A percentile compares a stretch with the other conserved stretches of the same genome.
These are phyloP conservation scores for Patella depressa DNA, from an alignment of 2,888 invertebrate genomes.

Conservation along the genomic window DNA sequence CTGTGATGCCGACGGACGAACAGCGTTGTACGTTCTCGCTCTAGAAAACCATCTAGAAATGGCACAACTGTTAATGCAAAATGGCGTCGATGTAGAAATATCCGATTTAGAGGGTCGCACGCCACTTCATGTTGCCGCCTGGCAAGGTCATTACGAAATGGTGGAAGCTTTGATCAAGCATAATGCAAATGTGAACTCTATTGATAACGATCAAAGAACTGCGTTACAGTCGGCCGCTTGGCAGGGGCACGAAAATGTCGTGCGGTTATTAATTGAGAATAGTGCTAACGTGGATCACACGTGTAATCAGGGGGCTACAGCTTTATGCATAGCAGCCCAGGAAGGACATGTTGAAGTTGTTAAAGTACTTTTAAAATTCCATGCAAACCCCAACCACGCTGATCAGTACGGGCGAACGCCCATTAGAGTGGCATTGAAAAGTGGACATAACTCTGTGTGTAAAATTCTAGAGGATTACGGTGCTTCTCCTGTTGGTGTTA, in stretches of 20 bases:
- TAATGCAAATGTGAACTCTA: constrained; percentile 84
- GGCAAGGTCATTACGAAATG: constrained; percentile 94
- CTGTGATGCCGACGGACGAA: constrained; percentile 91
- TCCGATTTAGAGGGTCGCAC: constrained; percentile 90
- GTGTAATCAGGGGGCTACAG: constrained; percentile 96
- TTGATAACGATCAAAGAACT: constrained; percentile 77
- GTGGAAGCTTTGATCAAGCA: constrained; percentile 81
- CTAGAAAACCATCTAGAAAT: constrained; percentile 68
- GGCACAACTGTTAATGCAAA: constrained; percentile 74
- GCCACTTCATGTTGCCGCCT: constrained; percentile 83
- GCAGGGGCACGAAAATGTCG: constrained; percentile 91
- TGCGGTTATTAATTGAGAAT: constrained; percentile 81
- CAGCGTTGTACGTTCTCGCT: constrained; percentile 91
- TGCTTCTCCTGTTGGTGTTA: constrained; percentile 72
- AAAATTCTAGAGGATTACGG: constrained; percentile 74
- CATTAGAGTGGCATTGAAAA: constrained; percentile 87
- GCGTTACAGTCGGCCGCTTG: constrained; percentile 95
- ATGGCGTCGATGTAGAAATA: constrained; percentile 83
- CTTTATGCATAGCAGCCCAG: constrained; percentile 92
- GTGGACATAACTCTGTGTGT: constrained; percentile 87
- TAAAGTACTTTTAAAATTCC: constrained; percentile 74
- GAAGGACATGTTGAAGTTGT: constrained; percentile 96
- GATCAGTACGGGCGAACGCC: constrained; percentile 72
- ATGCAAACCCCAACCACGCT: constrained; percentile 72
- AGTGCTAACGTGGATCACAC: constrained; percentile 90